Evolutionary conservation across 2,888 invertebrate species (phyloP), one percentile per base, ranked within the genome.

Genomic region (Entomobrya proxima): DNA sequence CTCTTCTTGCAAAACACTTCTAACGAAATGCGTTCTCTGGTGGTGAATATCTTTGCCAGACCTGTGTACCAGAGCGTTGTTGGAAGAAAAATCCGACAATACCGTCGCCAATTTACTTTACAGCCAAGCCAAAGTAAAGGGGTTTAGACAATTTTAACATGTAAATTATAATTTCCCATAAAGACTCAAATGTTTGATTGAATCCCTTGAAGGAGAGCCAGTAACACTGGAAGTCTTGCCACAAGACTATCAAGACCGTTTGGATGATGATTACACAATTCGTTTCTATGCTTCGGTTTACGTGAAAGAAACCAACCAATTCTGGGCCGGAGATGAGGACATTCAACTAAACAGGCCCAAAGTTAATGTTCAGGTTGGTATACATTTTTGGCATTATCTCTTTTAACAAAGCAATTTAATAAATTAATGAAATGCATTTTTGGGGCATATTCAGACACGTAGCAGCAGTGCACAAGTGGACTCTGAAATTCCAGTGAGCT

Each of bases 311-410:
- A 96, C 95, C 0, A 94, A 94, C 61, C 96, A 96, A 91, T 94
- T 94, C 1, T 95, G 95, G 94, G 94, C 94, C 72, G 95, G 95
- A 90, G 95, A 95, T 91, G 95, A 95, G 89, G 95, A 95, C 91
- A 95, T 95, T 92, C 93, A 94, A 24, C 92, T 96, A 69, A 93
- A 94, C 77, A 95, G 95, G 91, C 95, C 95, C 15, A 93, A 93
- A 90, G 93, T 95, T 91, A 93, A 93, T 91, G 93, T 95, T 24
- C 93, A 94, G 93, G 94, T 95, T 91, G n/a, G n/a, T n/a, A n/a
- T n/a, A n/a, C n/a, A n/a, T n/a, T n/a, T n/a, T n/a, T n/a, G n/a
- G n/a, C n/a, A n/a, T n/a, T n/a, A n/a, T n/a, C n/a, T n/a, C n/a
- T n/a, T n/a, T n/a, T n/a, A n/a, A n/a, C n/a, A n/a, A n/a, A n/a